Conservation (phyloP, 2,888 invertebrate species). For the Capitulum mitella region DNA sequence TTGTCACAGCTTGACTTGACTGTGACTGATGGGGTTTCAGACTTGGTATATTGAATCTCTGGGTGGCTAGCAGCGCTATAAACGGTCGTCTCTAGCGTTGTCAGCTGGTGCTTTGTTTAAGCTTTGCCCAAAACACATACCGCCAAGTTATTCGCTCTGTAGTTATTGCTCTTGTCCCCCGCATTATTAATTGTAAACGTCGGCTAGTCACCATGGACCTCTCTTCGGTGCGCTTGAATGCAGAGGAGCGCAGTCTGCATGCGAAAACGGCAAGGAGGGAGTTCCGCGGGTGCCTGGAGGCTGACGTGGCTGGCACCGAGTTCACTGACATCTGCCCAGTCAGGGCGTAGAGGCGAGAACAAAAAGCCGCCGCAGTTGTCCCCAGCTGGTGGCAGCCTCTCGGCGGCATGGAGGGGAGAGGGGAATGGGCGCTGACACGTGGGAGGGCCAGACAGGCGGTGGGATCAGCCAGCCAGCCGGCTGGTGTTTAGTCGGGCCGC, state of each 20-base stretch:
- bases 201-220: too few species aligned
- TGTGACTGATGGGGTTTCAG: not conserved
- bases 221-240: too few species aligned
- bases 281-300: too few species aligned
- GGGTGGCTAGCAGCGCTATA: not conserved
- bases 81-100: not conserved
- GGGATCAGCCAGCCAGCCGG: too few species aligned
- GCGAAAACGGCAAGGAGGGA: too few species aligned
- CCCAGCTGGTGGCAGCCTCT: not conserved
- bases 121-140: not conserved
- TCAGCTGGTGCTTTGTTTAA: not conserved
- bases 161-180: too few species aligned
- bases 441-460: not conserved
- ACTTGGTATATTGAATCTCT: not conserved
- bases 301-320: too few species aligned
- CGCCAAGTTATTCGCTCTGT: not conserved
- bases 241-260: too few species aligned
- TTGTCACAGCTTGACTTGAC: conserved; percentile 7
- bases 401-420: not conserved
- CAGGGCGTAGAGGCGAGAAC: too few species aligned
- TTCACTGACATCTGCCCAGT: too few species aligned
- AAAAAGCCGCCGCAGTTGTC: conserved; percentile 13
- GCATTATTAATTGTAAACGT: too few species aligned
- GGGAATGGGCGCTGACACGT: not conserved
- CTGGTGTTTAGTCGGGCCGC: too few species aligned